Evolutionary conservation across 2,888 invertebrate species (phyloP).

Genomic region (Zaprionus lineosus): DNA sequence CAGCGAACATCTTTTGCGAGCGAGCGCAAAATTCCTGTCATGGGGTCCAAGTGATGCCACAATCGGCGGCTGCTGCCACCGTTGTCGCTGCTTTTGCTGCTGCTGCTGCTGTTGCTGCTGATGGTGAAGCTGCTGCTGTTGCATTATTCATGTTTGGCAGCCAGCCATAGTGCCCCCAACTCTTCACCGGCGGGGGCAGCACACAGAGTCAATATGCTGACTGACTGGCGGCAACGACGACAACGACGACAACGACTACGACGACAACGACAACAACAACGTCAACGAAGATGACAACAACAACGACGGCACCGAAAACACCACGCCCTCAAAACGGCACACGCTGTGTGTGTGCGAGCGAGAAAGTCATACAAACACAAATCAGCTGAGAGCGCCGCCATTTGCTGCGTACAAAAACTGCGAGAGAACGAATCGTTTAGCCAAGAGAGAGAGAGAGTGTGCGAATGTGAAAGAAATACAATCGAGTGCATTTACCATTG

Average conservation of each 20-base stretch:
- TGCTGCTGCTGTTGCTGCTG: conserved; percentile 13
- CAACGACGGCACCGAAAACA: conserved; percentile 33
- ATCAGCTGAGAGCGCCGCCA: conserved; percentile 75
- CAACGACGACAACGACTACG: conserved; percentile 24
- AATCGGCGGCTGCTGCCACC: conserved; percentile 48
- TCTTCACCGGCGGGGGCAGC: conserved; percentile 30
- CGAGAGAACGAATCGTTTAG: conserved; percentile 12
- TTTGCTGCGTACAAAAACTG: conserved; percentile 45
- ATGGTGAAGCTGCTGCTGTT: conserved; percentile 51
- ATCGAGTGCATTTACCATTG: conserved; percentile 8
- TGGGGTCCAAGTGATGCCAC: conserved; percentile 62
- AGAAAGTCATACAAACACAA: conserved; percentile 55
- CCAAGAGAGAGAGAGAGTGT: conserved; percentile 32
- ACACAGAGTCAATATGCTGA: conserved; percentile 32
- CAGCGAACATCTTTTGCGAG: conserved; percentile 58
- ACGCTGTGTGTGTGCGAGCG: conserved; percentile 42
- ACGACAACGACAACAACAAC: conserved; percentile 24
- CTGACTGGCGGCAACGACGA: conserved; percentile 16
- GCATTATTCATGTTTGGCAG: conserved; percentile 74
- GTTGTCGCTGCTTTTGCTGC: conserved; percentile 17
- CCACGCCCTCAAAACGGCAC: conserved; percentile 67
- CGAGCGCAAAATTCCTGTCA: conserved; percentile 67
- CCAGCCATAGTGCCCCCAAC: conserved; percentile 56
- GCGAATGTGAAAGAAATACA: conserved; percentile 11
- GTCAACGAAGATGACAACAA: conserved; percentile 24